Evolutionary conservation across 2,797 vertebrate genomes (phyloP).

Genomic region (Carcharodon carcharias): DNA sequence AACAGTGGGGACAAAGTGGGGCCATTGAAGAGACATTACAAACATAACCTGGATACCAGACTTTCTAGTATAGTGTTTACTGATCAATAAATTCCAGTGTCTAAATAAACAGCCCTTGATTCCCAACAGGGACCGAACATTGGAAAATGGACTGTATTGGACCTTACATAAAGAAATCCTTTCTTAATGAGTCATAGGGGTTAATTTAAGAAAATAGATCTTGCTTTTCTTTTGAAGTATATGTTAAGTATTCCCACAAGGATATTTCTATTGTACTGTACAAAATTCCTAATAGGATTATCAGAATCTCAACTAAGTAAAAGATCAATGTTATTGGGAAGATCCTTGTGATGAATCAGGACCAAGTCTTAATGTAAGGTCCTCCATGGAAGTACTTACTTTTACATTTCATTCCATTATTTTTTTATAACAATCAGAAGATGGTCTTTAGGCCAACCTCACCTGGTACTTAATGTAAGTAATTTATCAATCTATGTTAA

Average conservation of each 20-base stretch:
- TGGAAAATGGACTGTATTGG: neutral
- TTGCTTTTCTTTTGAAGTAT: neutral
- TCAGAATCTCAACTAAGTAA: neutral
- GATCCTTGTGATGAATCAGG: neutral
- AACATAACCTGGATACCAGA: neutral
- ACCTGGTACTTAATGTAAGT: slow-evolving; percentile 11
- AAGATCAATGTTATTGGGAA: neutral
- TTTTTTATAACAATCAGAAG: neutral
- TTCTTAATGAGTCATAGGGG: too few relatives aligned
- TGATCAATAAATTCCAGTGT: neutral
- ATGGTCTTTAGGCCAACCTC: neutral
- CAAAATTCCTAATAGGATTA: neutral
- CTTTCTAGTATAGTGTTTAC: neutral
- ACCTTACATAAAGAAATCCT: neutral
- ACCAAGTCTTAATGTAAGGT: neutral
- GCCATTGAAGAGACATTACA: neutral
- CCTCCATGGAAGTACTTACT: neutral
- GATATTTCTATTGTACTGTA: neutral
- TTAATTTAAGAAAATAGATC: neutral
- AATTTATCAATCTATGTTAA: slow-evolving; percentile 23
- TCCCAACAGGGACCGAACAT: neutral
- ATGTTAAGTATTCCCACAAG: neutral
- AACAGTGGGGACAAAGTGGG: neutral
- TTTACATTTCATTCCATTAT: neutral
- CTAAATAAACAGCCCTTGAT: neutral